A percentile compares a stretch with the other conserved stretches of the same genome.
Evolutionary conservation across 2,888 invertebrate genomes (phyloP).

Genomic region (Drosophila pseudotakahashii): DNA sequence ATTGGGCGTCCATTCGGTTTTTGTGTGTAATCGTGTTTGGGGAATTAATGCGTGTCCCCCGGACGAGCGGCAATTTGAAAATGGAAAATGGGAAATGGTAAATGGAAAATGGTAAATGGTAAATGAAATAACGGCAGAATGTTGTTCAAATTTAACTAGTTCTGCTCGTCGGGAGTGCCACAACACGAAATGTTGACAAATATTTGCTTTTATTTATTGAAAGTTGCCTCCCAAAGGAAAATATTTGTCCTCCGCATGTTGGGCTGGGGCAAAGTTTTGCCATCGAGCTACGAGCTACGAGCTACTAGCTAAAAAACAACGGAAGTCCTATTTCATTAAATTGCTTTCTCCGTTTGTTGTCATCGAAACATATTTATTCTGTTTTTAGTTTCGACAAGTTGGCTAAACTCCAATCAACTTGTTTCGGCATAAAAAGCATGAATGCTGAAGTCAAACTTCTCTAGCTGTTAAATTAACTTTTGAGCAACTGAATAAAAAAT

Average conservation of each 20-base stretch:
- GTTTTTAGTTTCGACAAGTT: slow-evolving; percentile 10
- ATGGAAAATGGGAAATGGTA: slow-evolving; percentile 22
- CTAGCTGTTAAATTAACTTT: background rate
- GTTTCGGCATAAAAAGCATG: background rate
- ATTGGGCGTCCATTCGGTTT: slow-evolving; percentile 33
- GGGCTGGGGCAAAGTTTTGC: slow-evolving; percentile 19
- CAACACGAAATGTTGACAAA: slow-evolving; percentile 41
- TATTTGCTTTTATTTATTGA: slow-evolving; percentile 47
- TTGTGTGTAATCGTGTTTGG: slow-evolving; percentile 33
- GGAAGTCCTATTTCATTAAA: slow-evolving; percentile 36
- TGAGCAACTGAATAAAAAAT: background rate
- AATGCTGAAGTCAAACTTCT: background rate
- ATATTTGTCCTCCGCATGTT: slow-evolving; percentile 21
- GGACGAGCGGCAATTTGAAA: slow-evolving; percentile 12
- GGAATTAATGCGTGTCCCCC: slow-evolving; percentile 27
- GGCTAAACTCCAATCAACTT: background rate
- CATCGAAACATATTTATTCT: slow-evolving; percentile 25
- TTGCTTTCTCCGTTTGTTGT: slow-evolving; percentile 17
- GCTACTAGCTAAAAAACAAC: slow-evolving; percentile 8
- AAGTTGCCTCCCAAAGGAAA: slow-evolving; percentile 36
- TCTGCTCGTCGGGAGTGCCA: slow-evolving; percentile 7
- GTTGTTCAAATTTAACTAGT: slow-evolving; percentile 30
- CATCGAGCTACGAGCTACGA: background rate
- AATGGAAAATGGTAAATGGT: slow-evolving; percentile 30
- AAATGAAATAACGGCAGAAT: slow-evolving; percentile 34